phyloP scores from a whole-genome alignment of 2,888 invertebrate genomes.

The Dicranocentrus wangi region DNA sequence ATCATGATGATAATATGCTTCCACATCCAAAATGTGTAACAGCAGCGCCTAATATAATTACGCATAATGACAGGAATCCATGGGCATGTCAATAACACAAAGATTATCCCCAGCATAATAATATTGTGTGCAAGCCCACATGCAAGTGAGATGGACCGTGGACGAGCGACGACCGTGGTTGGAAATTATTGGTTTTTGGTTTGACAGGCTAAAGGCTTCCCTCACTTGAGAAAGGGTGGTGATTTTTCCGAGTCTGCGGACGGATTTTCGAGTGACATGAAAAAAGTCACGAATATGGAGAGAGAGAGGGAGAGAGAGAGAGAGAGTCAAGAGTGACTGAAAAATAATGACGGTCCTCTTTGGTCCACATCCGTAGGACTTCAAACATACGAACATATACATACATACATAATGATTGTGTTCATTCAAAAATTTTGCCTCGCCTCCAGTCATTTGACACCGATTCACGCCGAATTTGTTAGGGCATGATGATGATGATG shows the following conservation, averaged over 20 bases:
- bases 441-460: slow-evolving; percentile 65
- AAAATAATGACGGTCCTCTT: slow-evolving; percentile 29
- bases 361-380: slow-evolving; percentile 31
- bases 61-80: slow-evolving; percentile 32
- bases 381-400: neutral
- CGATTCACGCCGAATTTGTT: slow-evolving; percentile 70
- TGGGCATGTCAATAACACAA: neutral
- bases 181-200: slow-evolving; percentile 54
- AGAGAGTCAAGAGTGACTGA: slow-evolving; percentile 7
- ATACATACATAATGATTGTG: slow-evolving; percentile 24
- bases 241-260: neutral
- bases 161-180: no score
- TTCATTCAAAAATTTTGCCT: slow-evolving; percentile 42
- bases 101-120: no score
- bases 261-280: neutral
- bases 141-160: slow-evolving; percentile 51
- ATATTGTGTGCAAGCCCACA: slow-evolving; percentile 10
- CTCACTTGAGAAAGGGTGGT: slow-evolving; percentile 53
- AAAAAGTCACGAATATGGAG: neutral
- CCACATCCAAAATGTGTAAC: no score
- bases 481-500: slow-evolving; percentile 19
- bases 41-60: slow-evolving; percentile 56
- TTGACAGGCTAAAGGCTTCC: neutral
- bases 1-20: no score
- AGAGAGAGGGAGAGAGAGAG: no score